Evolutionary conservation across 2,113 vertebrate genomes (phyloP).

Genomic region (Larimichthys crocea): DNA sequence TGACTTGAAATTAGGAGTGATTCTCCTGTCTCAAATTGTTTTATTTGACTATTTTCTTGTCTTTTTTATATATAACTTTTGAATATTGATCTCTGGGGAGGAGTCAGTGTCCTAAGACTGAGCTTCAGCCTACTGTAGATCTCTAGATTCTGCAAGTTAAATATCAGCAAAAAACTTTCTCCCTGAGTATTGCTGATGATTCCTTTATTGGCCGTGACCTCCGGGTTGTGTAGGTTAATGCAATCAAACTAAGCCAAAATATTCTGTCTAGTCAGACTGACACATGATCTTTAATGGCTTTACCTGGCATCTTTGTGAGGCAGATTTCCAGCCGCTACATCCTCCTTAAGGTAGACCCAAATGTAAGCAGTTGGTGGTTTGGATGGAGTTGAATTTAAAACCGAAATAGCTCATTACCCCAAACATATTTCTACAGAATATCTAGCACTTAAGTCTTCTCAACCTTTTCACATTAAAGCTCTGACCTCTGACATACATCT

Average conservation of each 20-base stretch:
- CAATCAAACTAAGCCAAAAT: background rate
- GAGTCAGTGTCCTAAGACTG: background rate
- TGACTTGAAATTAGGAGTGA: background rate
- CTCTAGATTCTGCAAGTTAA: background rate
- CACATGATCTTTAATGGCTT: background rate
- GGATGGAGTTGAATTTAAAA: background rate
- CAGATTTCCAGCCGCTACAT: background rate
- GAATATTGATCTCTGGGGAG: no score
- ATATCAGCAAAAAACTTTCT: background rate
- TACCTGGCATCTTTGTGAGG: background rate
- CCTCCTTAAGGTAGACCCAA: background rate
- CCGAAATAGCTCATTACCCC: constrained; percentile 27
- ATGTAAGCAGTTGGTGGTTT: background rate
- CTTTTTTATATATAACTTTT: no score
- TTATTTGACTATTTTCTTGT: background rate
- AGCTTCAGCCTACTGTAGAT: background rate
- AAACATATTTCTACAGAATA: background rate
- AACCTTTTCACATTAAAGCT: constrained; percentile 18
- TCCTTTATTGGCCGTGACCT: background rate
- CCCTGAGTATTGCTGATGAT: background rate
- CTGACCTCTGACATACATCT: constrained; percentile 8
- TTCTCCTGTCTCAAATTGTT: background rate
- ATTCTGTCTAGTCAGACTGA: background rate
- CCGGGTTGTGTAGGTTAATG: background rate
- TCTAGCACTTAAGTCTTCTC: background rate